These are phyloP conservation scores for Morone chrysops DNA, from an alignment of 2,113 vertebrate genomes.

Conservation along the genomic window DNA sequence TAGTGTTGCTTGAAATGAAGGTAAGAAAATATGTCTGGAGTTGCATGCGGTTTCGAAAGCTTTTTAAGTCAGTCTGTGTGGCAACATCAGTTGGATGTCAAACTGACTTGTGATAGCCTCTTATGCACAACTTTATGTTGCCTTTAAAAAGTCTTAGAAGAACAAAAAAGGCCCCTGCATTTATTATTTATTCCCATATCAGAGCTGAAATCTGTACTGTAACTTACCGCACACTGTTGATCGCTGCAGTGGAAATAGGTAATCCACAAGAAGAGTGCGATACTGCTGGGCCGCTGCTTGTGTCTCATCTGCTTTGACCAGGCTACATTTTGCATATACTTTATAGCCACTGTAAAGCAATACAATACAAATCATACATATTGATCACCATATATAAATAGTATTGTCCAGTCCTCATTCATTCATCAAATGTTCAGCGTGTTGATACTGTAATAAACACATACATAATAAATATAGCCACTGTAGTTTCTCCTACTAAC, in stretches of 20 bases:
- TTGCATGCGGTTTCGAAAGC: background rate
- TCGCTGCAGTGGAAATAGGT: background rate
- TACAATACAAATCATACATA: background rate
- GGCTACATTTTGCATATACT: background rate
- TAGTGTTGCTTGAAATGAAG: background rate
- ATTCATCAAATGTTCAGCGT: no score
- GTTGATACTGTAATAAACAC: no score
- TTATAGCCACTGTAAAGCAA: background rate
- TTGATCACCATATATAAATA: background rate
- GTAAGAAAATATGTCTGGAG: background rate
- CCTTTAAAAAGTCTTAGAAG: background rate
- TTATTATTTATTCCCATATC: constrained; percentile 10
- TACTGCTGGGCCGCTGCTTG: background rate
- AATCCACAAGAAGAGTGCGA: background rate
- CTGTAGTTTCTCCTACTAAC: no score
- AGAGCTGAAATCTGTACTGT: background rate
- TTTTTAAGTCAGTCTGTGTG: constrained; percentile 10
- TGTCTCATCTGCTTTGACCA: no score
- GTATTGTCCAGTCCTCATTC: background rate
- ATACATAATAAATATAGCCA: no score
- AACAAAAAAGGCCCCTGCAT: background rate
- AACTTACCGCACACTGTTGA: background rate
- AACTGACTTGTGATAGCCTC: background rate
- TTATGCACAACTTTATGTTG: background rate
- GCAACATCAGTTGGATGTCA: background rate